Conservation (phyloP, 2,888 invertebrate genomes). For the Aspidiotus rigidus region DNA sequence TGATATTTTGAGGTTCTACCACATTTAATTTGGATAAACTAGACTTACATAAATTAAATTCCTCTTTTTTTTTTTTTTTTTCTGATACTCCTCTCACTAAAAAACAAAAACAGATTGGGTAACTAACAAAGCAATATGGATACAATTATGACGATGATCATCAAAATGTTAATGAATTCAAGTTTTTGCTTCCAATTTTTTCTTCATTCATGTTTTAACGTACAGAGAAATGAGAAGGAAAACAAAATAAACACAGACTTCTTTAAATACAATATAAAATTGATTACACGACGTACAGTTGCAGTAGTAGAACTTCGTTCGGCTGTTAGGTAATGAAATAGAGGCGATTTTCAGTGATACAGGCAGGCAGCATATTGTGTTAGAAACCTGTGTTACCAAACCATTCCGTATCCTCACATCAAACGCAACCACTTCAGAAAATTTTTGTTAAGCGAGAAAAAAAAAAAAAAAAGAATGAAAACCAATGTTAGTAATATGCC, state of each 20-base stretch:
- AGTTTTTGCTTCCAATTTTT: too few species aligned
- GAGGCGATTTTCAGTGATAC: constrained; percentile 28
- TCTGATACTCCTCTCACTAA: too few species aligned
- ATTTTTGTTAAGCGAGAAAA: constrained; percentile 26
- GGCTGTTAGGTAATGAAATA: constrained; percentile 28
- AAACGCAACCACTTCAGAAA: constrained; percentile 25
- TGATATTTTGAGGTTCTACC: too few species aligned
- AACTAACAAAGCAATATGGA: too few species aligned
- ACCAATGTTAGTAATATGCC: constrained; percentile 32
- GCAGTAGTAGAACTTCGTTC: constrained; percentile 23
- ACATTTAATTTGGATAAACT: too few species aligned
- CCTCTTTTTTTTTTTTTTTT: too few species aligned
- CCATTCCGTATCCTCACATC: constrained; percentile 32
- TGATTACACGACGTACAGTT: constrained; percentile 11
- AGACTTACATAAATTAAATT: too few species aligned
- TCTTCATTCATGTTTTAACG: too few species aligned
- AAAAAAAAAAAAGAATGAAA: constrained; percentile 30
- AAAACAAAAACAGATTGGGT: too few species aligned
- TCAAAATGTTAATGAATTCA: background rate
- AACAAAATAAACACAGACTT: background rate
- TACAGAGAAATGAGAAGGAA: background rate
- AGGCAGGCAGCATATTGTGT: constrained; percentile 27
- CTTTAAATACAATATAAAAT: background rate
- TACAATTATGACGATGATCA: background rate
- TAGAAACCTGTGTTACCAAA: constrained; percentile 31